Conservation (phyloP, 2,888 invertebrate genomes). For the Watsonalla cultraria region DNA sequence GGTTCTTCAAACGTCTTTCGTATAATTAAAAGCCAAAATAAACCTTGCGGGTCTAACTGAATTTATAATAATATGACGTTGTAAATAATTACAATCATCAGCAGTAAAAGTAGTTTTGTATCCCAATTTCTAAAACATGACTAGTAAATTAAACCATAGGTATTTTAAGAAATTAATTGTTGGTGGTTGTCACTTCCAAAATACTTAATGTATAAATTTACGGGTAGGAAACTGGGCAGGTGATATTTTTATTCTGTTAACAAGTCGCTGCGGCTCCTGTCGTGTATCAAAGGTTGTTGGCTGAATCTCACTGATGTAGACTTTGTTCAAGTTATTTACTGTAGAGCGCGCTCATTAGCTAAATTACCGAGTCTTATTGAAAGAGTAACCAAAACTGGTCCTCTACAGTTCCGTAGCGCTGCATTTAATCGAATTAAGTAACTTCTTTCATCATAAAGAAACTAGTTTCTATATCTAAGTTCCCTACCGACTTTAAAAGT, state of each 20-base stretch:
- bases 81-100: no score
- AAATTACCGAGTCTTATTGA: conserved; percentile 69
- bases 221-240: conserved; percentile 21
- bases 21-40: no score
- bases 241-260: conserved; percentile 40
- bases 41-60: no score
- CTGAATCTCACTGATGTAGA: conserved; percentile 58
- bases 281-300: conserved; percentile 54
- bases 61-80: no score
- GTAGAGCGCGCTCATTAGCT: conserved; percentile 69
- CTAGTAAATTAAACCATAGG: no score
- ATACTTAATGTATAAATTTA: conserved; percentile 12
- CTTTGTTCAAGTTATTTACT: conserved; percentile 70
- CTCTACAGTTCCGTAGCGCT: conserved; percentile 17
- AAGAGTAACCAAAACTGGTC: conserved; percentile 55
- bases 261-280: conserved; percentile 34
- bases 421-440: conserved; percentile 15
- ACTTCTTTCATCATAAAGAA: no score
- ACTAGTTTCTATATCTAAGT: no score
- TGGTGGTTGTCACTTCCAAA: conserved; percentile 7
- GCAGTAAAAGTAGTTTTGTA: no score
- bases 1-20: no score
- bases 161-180: no score
- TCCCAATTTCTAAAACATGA: no score
- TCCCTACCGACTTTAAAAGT: no score